Conservation (phyloP, 1,140 invertebrate species). For the Caenorhabditis tropicalis region DNA sequence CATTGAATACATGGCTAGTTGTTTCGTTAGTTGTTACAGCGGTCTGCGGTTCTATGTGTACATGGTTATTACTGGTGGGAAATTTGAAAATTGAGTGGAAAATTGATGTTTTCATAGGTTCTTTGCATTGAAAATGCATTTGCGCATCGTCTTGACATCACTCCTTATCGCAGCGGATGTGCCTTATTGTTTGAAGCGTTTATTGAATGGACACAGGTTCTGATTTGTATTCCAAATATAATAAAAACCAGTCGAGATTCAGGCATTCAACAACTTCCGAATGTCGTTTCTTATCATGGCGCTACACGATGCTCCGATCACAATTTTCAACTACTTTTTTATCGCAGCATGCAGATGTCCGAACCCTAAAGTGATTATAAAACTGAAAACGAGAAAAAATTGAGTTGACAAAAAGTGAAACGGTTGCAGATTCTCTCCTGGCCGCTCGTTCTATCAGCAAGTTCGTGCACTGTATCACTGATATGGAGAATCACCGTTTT, state of each 20-base stretch:
- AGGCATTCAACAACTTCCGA: conserved; percentile 70
- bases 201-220: conserved; percentile 69
- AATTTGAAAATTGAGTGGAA: background rate
- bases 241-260: background rate
- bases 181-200: conserved; percentile 65
- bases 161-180: conserved; percentile 65
- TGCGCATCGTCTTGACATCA: conserved; percentile 59
- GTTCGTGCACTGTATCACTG: conserved; percentile 60
- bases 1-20: conserved; percentile 67
- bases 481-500: conserved; percentile 66
- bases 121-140: conserved; percentile 70
- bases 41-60: conserved; percentile 69
- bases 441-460: conserved; percentile 64
- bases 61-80: conserved; percentile 62
- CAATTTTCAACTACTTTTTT: conserved; percentile 69
- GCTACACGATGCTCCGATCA: conserved; percentile 68
- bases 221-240: too few species aligned
- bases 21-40: conserved; percentile 60
- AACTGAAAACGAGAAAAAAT: background rate
- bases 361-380: conserved; percentile 60
- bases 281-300: conserved; percentile 68
- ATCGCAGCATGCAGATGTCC: conserved; percentile 65
- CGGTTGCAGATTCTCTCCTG: conserved; percentile 60
- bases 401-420: background rate
- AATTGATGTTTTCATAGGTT: conserved; percentile 61